Evolutionary conservation across 1,140 invertebrate species (phyloP), one percentile per base, ranked within the genome.

Genomic region (Acromyrmex charruanus): DNA sequence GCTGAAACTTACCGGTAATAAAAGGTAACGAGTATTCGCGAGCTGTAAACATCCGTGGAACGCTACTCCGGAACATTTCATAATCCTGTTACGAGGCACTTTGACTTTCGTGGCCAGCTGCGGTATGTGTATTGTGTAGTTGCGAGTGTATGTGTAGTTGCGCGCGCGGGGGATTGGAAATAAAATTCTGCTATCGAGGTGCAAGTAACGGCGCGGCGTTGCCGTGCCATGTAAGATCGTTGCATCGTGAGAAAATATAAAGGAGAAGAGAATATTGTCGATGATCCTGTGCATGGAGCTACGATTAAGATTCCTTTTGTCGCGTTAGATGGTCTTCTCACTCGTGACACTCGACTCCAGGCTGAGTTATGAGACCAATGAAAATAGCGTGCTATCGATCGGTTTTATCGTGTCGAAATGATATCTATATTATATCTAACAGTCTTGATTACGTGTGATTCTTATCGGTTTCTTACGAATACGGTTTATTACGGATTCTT

Each of bases 31-130:
- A 90, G 90, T 90, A 90, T 91, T 91, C 87, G 87, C 89, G 84
- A 51, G 89, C 85, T 89, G 90, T 91, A 91, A 91, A 91, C 87
- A 91, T 91, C 84, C 59, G 55, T 16, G 71, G 87, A 69, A 91
- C 88, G 89, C 82, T 91, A 91, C 87, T 88, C 89, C 89, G 90
- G 87, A 91, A 91, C 90, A 90, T 91, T 91, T 91, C 90, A 90
- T 91, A 91, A 91, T 91, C 79, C 89, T 90, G 90, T 91, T 91
- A 91, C 87, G 90, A 91, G 89, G 84, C 84, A 91, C 89, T 91
- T 90, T 85, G 87, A 91, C 84, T 90, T 90, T 91, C 86, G 90
- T 63, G 77, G 66, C 53, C 66, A 25, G 66, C 39, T 25, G 66
- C 66, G 66, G 21, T 39, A n/a, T 25, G 39, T 49, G 35, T 39